phyloP scores from a whole-genome alignment of 2,888 invertebrate genomes.

The Himalopsyche anomala region DNA sequence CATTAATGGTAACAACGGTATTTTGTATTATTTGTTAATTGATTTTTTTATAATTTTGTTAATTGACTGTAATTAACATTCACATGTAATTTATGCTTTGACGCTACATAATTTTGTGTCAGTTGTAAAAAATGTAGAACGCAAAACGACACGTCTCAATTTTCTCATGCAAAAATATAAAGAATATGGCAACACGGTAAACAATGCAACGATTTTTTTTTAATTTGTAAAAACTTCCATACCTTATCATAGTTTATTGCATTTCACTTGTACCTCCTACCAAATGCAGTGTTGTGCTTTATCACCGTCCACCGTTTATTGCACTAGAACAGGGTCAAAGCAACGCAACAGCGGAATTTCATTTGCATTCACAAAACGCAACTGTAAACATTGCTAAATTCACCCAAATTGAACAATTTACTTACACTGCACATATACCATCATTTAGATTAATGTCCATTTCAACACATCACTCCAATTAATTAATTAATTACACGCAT shows the following conservation, averaged over 20 bases:
- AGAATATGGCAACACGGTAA: no score
- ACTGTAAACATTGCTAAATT: not conserved
- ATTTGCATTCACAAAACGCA: constrained; percentile 12
- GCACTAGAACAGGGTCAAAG: constrained; percentile 20
- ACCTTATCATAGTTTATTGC: not conserved
- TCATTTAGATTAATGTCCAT: not conserved
- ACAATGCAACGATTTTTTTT: not conserved
- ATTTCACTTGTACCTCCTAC: not conserved
- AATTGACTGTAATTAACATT: no score
- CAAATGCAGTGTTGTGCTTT: not conserved
- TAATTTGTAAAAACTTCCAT: not conserved
- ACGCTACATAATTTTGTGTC: no score
- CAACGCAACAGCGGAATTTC: constrained; percentile 28
- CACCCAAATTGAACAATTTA: constrained; percentile 15
- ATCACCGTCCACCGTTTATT: constrained; percentile 4
- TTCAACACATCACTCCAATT: constrained; percentile 2
- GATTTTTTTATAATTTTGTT: no score
- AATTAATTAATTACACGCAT: not conserved
- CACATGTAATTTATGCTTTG: no score
- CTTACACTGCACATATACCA: not conserved
- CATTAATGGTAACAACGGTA: no score
- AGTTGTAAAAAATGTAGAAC: no score
- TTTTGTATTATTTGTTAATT: no score
- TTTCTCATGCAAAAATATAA: no score
- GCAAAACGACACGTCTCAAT: no score